Evolutionary conservation across 2,888 invertebrate species (phyloP).

Genomic region (Caenorhabditis sulstoni): DNA sequence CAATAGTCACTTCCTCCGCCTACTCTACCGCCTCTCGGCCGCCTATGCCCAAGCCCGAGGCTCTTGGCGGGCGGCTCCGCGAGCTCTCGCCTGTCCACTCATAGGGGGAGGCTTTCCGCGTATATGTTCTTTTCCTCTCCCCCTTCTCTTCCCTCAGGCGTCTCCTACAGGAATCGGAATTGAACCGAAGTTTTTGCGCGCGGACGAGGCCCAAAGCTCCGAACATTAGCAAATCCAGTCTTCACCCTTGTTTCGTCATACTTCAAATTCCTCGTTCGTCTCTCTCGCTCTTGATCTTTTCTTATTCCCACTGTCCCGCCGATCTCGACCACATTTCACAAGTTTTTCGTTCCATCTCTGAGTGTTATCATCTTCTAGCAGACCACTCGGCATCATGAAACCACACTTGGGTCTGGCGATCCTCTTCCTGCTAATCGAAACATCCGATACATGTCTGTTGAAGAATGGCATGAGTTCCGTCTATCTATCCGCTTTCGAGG

Average conservation of each 20-base stretch:
- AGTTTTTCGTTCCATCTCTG: neutral
- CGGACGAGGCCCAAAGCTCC: constrained; percentile 42
- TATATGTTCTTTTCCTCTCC: constrained; percentile 23
- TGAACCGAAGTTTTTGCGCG: constrained; percentile 38
- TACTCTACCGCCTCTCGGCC: neutral
- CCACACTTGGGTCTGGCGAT: constrained; percentile 38
- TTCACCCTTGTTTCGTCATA: constrained; percentile 38
- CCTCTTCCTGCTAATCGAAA: constrained; percentile 21
- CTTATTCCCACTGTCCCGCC: neutral
- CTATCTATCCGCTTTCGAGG: constrained; percentile 74
- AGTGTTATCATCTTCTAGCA: neutral
- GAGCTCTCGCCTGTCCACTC: constrained; percentile 50
- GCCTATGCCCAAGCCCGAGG: constrained; percentile 21
- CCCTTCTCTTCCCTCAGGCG: constrained; percentile 5
- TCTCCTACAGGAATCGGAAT: constrained; percentile 3
- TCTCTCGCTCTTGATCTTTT: constrained; percentile 18
- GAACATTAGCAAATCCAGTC: constrained; percentile 57
- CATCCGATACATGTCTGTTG: constrained; percentile 65
- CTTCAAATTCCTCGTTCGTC: constrained; percentile 38
- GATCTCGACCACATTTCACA: neutral
- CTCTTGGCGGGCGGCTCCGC: constrained; percentile 46
- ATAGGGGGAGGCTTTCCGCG: constrained; percentile 34
- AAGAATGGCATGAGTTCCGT: constrained; percentile 75
- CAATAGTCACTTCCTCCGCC: constrained; percentile 22
- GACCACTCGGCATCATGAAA: too few species aligned